Evolutionary conservation across 2,797 vertebrate genomes (phyloP).

Genomic region (Myoxocephalus aenaeus): DNA sequence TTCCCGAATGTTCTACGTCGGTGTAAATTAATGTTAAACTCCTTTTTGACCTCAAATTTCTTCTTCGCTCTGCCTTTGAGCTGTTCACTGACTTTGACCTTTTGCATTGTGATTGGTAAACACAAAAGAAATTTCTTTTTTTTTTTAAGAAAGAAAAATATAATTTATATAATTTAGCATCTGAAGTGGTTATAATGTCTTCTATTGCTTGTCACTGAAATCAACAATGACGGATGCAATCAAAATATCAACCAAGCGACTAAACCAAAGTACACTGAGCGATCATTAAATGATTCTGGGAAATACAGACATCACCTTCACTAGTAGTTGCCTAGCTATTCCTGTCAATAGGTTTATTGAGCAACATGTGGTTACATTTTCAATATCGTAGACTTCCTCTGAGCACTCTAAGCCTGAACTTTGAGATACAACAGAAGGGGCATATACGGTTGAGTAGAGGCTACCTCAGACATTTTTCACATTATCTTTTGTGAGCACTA

Average conservation of each 20-base stretch:
- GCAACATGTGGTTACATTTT: neutral
- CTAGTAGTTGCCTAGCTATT: neutral
- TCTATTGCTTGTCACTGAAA: neutral
- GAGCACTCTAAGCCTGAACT: neutral
- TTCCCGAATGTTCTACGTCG: neutral
- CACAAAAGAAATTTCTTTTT: neutral
- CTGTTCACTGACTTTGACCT: neutral
- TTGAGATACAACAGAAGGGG: neutral
- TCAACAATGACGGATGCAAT: neutral
- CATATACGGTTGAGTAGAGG: neutral
- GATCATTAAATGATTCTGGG: neutral
- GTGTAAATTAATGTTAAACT: neutral
- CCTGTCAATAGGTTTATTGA: neutral
- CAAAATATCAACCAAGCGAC: neutral
- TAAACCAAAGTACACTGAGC: neutral
- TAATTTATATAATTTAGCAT: neutral
- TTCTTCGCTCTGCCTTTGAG: slow-evolving; percentile 5
- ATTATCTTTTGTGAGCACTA: neutral
- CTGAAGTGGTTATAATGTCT: neutral
- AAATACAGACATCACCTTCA: neutral
- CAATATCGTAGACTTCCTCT: neutral
- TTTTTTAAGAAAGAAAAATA: neutral
- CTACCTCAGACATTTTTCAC: neutral
- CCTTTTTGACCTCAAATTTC: slow-evolving; percentile 7
- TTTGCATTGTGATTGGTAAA: neutral